Percentiles rank a stretch among this genome's conserved stretches.
Conservation (phyloP, 1,140 invertebrate genomes). For the Caenorhabditis elegans region DNA sequence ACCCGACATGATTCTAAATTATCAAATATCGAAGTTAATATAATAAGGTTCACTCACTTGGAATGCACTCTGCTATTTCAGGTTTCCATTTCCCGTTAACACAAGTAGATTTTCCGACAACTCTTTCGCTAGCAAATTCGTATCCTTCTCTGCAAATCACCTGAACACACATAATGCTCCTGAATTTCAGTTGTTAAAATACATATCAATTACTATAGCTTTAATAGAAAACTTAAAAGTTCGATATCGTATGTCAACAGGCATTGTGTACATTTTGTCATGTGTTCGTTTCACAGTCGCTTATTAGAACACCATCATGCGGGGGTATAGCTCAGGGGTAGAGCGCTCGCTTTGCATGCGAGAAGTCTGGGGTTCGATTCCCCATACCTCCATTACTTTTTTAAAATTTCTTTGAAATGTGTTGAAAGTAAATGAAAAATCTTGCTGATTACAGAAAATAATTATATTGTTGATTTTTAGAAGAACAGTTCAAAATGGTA, state of each 20-base stretch:
- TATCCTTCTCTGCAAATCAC: constrained; percentile 56
- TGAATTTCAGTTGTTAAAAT: neutral
- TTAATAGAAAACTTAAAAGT: too few species aligned
- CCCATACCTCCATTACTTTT: constrained; percentile 43
- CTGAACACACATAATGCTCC: constrained; percentile 40
- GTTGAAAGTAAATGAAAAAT: too few species aligned
- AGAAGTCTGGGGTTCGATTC: constrained; percentile 49
- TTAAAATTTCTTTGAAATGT: neutral
- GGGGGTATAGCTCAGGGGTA: constrained; percentile 51
- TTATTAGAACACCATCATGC: neutral
- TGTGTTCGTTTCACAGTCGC: too few species aligned
- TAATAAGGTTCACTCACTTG: constrained; percentile 72
- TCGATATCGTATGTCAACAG: too few species aligned
- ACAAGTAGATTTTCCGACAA: constrained; percentile 68
- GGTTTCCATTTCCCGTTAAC: constrained; percentile 76
- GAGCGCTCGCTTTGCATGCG: constrained; percentile 54
- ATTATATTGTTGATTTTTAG: too few species aligned
- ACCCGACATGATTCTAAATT: constrained; percentile 45
- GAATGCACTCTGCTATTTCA: constrained; percentile 76
- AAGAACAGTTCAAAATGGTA: too few species aligned
- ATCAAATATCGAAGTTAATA: neutral
- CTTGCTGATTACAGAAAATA: too few species aligned
- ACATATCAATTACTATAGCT: too few species aligned
- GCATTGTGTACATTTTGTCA: too few species aligned
- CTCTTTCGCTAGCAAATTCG: constrained; percentile 77